Percentiles rank a stretch among this genome's conserved stretches.
phyloP scores from a whole-genome alignment of 2,113 vertebrate species.

The Aviceda subcristata region DNA sequence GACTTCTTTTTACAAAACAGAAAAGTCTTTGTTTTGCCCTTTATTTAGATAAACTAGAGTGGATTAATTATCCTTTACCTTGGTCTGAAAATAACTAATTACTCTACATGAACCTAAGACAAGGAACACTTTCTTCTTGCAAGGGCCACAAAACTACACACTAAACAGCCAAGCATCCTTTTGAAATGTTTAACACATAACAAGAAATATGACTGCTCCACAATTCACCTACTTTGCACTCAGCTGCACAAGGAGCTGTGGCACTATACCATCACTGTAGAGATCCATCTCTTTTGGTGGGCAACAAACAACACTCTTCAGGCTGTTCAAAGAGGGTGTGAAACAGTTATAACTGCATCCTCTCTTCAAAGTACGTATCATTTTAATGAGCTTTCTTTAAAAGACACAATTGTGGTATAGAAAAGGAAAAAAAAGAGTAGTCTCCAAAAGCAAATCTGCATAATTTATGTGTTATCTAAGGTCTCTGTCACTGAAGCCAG shows the following conservation, averaged over 20 bases:
- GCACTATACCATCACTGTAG: not conserved
- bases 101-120: not conserved
- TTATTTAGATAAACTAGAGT: not conserved
- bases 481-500: not conserved
- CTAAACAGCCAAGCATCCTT: not conserved
- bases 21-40: not conserved
- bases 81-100: not conserved
- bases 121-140: not conserved
- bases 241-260: not conserved
- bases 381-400: not conserved
- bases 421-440: accelerated
- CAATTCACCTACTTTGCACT: not conserved
- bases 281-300: not conserved
- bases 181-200: not conserved
- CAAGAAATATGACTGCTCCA: not conserved
- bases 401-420: not conserved
- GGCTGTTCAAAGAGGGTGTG: not conserved
- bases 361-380: not conserved
- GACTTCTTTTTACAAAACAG: not conserved
- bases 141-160: not conserved
- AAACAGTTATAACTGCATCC: not conserved
- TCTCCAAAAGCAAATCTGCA: not conserved
- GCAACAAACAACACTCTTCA: not conserved
- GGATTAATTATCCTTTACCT: not conserved
- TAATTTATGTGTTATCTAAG: not conserved